phyloP scores from a whole-genome alignment of 1,140 invertebrate genomes.

The Pinna nobilis region DNA sequence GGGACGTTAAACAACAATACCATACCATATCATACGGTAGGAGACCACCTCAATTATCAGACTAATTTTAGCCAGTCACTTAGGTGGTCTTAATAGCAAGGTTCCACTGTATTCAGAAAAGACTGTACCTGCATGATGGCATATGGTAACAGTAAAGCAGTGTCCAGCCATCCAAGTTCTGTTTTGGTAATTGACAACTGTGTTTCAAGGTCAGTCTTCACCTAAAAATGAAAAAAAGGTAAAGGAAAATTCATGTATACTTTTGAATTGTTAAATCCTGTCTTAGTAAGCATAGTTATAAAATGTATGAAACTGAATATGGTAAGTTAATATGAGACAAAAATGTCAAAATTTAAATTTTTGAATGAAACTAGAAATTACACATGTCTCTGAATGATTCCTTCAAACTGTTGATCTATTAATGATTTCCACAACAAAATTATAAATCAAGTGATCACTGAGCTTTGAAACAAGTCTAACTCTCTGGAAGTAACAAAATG shows the following conservation, averaged over 20 bases:
- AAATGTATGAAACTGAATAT: background rate
- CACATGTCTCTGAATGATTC: background rate
- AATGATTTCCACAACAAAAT: no score
- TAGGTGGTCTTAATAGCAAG: no score
- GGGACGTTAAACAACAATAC: no score
- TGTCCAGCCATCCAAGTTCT: constrained; percentile 76
- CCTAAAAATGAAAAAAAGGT: constrained; percentile 48
- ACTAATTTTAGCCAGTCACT: no score
- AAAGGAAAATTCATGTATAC: background rate
- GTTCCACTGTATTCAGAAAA: no score
- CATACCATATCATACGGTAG: no score
- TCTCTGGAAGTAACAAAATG: no score
- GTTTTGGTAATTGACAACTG: constrained; percentile 69
- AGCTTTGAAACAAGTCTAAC: no score
- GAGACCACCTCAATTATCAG: no score
- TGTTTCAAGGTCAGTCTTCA: constrained; percentile 74
- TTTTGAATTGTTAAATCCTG: background rate
- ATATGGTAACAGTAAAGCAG: constrained; percentile 77
- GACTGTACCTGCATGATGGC: constrained; percentile 74
- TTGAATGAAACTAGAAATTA: background rate
- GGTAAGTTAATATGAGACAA: background rate
- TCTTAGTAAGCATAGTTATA: background rate
- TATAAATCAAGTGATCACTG: no score
- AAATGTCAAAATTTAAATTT: background rate
- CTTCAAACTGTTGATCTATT: no score